These are phyloP conservation scores for Meda fulgida DNA, from an alignment of 2,797 vertebrate genomes.

Conservation along the genomic window DNA sequence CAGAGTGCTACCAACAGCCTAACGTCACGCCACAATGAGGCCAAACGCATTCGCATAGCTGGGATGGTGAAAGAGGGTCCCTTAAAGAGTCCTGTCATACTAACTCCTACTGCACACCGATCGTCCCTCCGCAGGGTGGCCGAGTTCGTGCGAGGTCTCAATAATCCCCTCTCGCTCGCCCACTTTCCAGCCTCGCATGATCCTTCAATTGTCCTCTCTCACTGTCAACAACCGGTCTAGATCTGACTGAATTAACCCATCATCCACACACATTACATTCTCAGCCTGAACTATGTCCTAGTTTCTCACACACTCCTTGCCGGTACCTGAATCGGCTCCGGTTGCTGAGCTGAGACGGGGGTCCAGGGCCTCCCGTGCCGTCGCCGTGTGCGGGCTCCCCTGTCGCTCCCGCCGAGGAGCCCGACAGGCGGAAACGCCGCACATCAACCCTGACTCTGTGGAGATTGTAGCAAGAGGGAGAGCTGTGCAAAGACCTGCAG, in stretches of 20 bases:
- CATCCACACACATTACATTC: conserved; percentile 36
- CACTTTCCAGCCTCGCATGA: conserved; percentile 20
- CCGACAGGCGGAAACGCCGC: conserved; percentile 76
- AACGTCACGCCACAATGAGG: conserved; percentile 72
- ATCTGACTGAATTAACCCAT: conserved; percentile 17
- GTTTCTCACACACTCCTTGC: conserved; percentile 43
- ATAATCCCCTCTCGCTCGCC: conserved; percentile 14
- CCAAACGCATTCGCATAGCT: conserved; percentile 68
- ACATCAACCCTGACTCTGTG: conserved; percentile 84
- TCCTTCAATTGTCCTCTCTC: conserved; percentile 36
- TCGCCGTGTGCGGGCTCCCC: conserved; percentile 66
- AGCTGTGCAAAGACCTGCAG: conserved; percentile 79
- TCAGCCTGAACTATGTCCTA: conserved; percentile 41
- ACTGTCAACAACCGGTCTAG: conserved; percentile 16
- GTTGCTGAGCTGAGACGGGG: conserved; percentile 70
- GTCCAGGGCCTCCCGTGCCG: conserved; percentile 65
- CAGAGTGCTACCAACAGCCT: conserved; percentile 40
- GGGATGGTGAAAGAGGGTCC: conserved; percentile 51
- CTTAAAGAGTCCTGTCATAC: not conserved
- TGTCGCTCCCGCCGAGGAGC: conserved; percentile 64
- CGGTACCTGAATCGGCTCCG: conserved; percentile 86
- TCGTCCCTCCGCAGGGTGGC: not conserved
- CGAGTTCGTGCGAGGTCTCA: conserved; percentile 7
- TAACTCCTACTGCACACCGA: not conserved
- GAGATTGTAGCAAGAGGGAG: conserved; percentile 81